Conservation (phyloP, 2,888 invertebrate genomes). For the Himalopsyche tibetana region DNA sequence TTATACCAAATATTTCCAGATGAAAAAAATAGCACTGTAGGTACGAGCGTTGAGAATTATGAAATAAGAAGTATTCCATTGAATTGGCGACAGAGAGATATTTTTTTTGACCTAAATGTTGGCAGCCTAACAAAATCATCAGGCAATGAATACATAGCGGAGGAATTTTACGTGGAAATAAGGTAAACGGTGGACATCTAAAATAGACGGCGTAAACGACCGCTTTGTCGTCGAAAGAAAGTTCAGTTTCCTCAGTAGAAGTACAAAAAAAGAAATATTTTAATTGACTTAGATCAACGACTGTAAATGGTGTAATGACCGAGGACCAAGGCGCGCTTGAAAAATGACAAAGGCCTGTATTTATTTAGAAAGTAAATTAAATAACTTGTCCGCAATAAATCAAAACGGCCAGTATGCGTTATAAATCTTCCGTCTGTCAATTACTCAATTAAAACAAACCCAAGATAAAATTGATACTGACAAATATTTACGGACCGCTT, state of each 20-base stretch:
- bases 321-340: no score
- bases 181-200: background rate
- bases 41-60: background rate
- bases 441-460: no score
- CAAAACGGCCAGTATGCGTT: no score
- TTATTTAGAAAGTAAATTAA: no score
- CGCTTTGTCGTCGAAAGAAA: slow-evolving; percentile 14
- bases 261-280: background rate
- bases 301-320: background rate
- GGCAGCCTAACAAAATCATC: slow-evolving; percentile 14
- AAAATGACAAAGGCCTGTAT: no score
- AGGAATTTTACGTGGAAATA: slow-evolving; percentile 37
- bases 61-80: slow-evolving; percentile 21
- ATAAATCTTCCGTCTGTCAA: no score
- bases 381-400: no score
- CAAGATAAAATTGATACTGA: no score
- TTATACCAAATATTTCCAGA: no score
- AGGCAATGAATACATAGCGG: slow-evolving; percentile 18
- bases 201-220: slow-evolving; percentile 24
- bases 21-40: no score
- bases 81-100: background rate
- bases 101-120: slow-evolving; percentile 5
- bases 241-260: slow-evolving; percentile 7
- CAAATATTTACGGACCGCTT: no score
- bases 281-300: background rate